Conservation (phyloP, 2,888 invertebrate genomes). For the Parnassius orleans region DNA sequence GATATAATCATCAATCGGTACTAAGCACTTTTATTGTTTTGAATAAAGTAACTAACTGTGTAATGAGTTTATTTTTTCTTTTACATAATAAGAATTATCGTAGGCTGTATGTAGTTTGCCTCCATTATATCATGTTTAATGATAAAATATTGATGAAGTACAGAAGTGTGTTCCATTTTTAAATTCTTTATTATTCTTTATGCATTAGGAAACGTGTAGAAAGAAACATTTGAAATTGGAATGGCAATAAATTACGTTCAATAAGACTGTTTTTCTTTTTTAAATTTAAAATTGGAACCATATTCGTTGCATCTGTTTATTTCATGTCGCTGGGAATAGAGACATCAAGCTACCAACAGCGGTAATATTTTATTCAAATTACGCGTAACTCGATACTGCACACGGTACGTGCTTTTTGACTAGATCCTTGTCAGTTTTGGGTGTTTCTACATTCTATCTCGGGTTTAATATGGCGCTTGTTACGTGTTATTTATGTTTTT, state of each 20-base stretch:
- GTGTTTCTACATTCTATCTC: slow-evolving; percentile 31
- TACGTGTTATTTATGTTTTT: slow-evolving; percentile 24
- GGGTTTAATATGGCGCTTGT: slow-evolving; percentile 25
- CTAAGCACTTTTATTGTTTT: slow-evolving; percentile 17
- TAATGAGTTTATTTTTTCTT: not conserved
- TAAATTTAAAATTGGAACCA: slow-evolving; percentile 1
- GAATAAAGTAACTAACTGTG: not conserved
- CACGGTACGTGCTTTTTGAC: slow-evolving; percentile 53
- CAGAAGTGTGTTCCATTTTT: too few relatives aligned
- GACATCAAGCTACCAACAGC: slow-evolving; percentile 56
- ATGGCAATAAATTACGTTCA: too few relatives aligned
- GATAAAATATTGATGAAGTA: too few relatives aligned
- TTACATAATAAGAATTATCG: not conserved
- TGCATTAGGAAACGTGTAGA: too few relatives aligned
- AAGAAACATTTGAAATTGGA: too few relatives aligned
- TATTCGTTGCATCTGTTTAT: not conserved
- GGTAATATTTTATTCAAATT: slow-evolving; percentile 71
- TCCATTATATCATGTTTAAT: too few relatives aligned
- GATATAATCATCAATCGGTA: slow-evolving; percentile 2
- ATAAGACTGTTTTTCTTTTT: too few relatives aligned
- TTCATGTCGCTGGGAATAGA: slow-evolving; percentile 49
- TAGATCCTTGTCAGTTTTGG: slow-evolving; percentile 41
- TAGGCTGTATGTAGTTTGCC: not conserved
- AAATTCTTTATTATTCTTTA: too few relatives aligned
- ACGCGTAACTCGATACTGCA: slow-evolving; percentile 62